A percentile compares a stretch with the other conserved stretches of the same genome.
phyloP scores from a whole-genome alignment of 2,113 vertebrate species.

The Hemiscyllium ocellatum region DNA sequence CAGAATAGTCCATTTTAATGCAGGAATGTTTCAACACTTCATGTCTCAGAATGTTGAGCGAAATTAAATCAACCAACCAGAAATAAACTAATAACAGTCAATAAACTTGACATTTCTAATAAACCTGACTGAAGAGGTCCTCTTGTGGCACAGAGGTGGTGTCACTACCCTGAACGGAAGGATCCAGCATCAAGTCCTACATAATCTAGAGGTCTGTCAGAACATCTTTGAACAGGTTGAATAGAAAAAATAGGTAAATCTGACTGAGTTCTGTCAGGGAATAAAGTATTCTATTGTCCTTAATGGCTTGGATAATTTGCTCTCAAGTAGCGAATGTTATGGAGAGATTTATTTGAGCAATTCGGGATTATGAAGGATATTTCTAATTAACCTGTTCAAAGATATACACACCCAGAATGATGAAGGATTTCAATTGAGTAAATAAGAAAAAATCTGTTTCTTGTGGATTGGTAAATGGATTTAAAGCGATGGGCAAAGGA shows the following conservation, averaged over 20 bases:
- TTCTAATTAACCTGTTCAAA: too few relatives aligned
- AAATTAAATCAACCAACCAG: neutral
- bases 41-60: neutral
- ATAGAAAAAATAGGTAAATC: neutral
- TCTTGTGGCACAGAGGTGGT: too few relatives aligned
- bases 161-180: too few relatives aligned
- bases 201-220: too few relatives aligned
- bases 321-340: neutral
- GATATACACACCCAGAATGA: too few relatives aligned
- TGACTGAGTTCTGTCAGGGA: neutral
- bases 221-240: too few relatives aligned
- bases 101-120: too few relatives aligned
- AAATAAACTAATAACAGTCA: neutral
- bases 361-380: neutral
- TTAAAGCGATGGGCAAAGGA: neutral
- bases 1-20: neutral
- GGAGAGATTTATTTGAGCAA: neutral
- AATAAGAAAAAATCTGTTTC: neutral
- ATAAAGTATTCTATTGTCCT: neutral
- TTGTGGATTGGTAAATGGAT: neutral
- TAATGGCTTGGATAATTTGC: neutral
- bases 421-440: neutral
- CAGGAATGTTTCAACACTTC: neutral
- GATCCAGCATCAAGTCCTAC: too few relatives aligned
- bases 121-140: too few relatives aligned